phyloP scores from a whole-genome alignment of 2,888 invertebrate species.

The Nymphalis c-album region DNA sequence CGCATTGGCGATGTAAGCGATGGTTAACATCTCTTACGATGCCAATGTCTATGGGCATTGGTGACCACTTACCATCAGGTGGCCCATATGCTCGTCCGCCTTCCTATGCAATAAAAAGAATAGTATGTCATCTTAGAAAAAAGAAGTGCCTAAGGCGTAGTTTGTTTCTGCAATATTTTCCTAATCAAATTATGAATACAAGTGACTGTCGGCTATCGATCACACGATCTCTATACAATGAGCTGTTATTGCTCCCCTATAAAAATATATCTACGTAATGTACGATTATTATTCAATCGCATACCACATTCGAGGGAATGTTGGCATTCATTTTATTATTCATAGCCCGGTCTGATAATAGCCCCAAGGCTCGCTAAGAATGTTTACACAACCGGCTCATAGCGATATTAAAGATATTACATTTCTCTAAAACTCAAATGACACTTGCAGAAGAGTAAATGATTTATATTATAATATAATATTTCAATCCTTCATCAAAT shows the following conservation, averaged over 20 bases:
- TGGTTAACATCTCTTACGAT: too few relatives aligned
- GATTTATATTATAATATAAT: not conserved
- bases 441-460: not conserved
- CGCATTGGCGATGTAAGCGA: too few relatives aligned
- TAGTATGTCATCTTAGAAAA: too few relatives aligned
- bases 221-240: not conserved
- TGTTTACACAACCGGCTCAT: conserved; percentile 59
- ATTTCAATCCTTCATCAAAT: not conserved
- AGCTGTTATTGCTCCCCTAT: not conserved
- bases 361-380: conserved; percentile 50
- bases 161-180: not conserved
- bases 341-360: conserved; percentile 52
- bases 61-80: too few relatives aligned
- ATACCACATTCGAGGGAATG: conserved; percentile 28
- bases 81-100: too few relatives aligned
- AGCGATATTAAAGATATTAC: conserved; percentile 66
- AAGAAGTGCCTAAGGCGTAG: too few relatives aligned
- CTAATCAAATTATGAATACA: not conserved
- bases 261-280: conserved; percentile 11
- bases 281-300: conserved; percentile 18
- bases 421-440: conserved; percentile 39
- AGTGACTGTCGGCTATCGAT: not conserved
- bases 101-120: too few relatives aligned
- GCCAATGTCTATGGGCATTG: too few relatives aligned
- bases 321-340: conserved; percentile 51